Base-by-base conservation (phyloP, 1,140 invertebrate species). In the Hyposmocoma kahamanoa region DNA sequence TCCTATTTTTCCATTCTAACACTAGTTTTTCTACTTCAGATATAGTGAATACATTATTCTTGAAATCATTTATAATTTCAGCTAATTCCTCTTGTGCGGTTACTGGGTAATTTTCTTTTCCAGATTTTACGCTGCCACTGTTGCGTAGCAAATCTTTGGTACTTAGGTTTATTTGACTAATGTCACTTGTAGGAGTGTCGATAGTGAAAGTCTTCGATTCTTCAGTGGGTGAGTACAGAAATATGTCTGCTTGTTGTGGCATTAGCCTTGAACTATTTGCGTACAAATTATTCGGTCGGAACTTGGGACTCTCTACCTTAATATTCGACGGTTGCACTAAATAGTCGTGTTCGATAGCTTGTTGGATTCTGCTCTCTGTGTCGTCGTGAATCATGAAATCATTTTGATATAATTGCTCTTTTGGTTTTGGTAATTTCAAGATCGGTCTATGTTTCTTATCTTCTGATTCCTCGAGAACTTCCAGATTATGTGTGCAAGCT, bases 11-110 rank as follows among this genome's bases (percentile, higher is more conserved):
- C 94, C 94, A 96, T 64, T 92, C 92, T 75, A 94, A 92, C 8
- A 96, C 94, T 5, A 96, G 83, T 62, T 93, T 90, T 80, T 96
- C 94, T 0, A 95, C 92, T 84, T 96, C 93, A 2, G 90, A 88
- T 58, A 96, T 94, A 0, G 93, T 93, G 46, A 94, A 93, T 1
- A 95, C 93, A 62, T 96, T 95, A 64, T 96, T 95, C 76, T 96
- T 96, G 62, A 95, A 96, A 65, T 96, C 94, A 59, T 94, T 94
- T 61, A 96, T 94, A 18, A 96, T 95, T 82, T 96, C 94, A 0
- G 93, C 88, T 28, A 96, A 83, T 70, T 96, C 94, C 47, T 94
- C 93, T 69, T 96, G 86, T 9, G 84, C 86, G 0, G 79, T 85
- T 6, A 78, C 68, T 4, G 80, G 71, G 36, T 56, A 69, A 34